Evolutionary conservation across 2,888 invertebrate species (phyloP), one percentile per base, ranked within the genome.

Genomic region (Eupithecia abbreviata): DNA sequence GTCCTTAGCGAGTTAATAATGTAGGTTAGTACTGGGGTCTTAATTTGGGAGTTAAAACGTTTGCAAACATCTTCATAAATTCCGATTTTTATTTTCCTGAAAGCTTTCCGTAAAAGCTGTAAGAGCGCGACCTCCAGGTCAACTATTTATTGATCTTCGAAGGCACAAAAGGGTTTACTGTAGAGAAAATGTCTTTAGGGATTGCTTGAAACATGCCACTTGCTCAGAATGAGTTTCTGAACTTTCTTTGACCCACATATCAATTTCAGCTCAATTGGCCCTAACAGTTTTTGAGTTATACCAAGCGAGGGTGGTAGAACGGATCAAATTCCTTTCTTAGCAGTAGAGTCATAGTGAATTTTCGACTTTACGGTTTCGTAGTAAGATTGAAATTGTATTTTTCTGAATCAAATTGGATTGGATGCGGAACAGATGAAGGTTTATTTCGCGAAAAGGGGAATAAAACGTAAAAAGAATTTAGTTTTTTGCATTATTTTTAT

Each of bases 221-320:
- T 76, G 78, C 72, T 76, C 74, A 76, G 70, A 78, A 78, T 76
- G 76, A 72, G 78, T 78, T 78, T 78, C 76, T 72, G 76, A 74
- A 78, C 76, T 76, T 78, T 78, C 78, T 78, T 74, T 76, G 78
- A 78, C 78, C 76, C 78, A 78, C 78, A 78, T 78, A 76, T 78
- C 78, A 78, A 78, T 78, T 76, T 78, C 76, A 76, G 74, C 76
- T 78, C 78, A 76, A 78, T 78, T 78, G 78, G 78, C 76, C 49
- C 66, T 78, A 76, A 78, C 76, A 76, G 78, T 78, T 78, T 77
- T 78, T 78, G 78, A 78, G 76, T 77, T 77, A 74, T 76, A 76
- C 76, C 72, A 78, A 76, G 74, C 76, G 74, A 76, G 78, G 76
- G 74, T 75, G n/a, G 75, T 55, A 51, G 65, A 65, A 72, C n/a